Percentiles rank a stretch among this genome's conserved stretches.
Conservation (phyloP, 2,888 invertebrate genomes). For the Macaria liturata region DNA sequence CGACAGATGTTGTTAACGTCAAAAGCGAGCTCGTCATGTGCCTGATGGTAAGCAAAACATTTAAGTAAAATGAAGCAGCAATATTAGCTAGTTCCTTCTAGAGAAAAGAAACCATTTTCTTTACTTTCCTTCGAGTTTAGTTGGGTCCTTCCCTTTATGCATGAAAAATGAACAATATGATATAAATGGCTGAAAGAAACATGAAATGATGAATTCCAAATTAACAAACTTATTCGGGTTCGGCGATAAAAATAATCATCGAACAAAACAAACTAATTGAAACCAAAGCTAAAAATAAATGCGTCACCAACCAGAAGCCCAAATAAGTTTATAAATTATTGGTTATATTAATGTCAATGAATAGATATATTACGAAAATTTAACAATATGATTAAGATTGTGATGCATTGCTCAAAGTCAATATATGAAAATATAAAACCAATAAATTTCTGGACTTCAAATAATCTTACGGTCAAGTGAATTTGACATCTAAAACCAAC, state of each 20-base stretch:
- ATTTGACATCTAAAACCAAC: too few relatives aligned
- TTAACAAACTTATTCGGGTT: constrained; percentile 7
- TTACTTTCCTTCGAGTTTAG: constrained; percentile 4
- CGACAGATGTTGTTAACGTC: too few relatives aligned
- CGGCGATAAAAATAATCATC: constrained; percentile 7
- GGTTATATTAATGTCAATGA: neutral
- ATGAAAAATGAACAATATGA: constrained; percentile 10
- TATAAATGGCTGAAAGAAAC: constrained; percentile 1
- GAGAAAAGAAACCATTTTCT: constrained; percentile 4
- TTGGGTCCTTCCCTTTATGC: constrained; percentile 20
- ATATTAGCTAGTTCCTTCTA: constrained; percentile 1
- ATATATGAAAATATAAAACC: too few relatives aligned
- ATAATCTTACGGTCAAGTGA: too few relatives aligned
- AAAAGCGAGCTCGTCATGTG: too few relatives aligned
- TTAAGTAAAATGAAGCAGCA: constrained; percentile 7
- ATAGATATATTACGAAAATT: neutral
- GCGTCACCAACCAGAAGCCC: constrained; percentile 14
- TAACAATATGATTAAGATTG: too few relatives aligned
- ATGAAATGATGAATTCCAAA: too few relatives aligned
- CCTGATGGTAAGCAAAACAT: too few relatives aligned
- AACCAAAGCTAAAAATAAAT: constrained; percentile 1
- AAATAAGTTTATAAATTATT: constrained; percentile 12
- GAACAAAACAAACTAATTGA: constrained; percentile 1
- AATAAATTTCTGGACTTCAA: too few relatives aligned
- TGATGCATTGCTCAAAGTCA: too few relatives aligned